Conservation (phyloP, 1,140 invertebrate genomes). For the Conus ventricosus region DNA sequence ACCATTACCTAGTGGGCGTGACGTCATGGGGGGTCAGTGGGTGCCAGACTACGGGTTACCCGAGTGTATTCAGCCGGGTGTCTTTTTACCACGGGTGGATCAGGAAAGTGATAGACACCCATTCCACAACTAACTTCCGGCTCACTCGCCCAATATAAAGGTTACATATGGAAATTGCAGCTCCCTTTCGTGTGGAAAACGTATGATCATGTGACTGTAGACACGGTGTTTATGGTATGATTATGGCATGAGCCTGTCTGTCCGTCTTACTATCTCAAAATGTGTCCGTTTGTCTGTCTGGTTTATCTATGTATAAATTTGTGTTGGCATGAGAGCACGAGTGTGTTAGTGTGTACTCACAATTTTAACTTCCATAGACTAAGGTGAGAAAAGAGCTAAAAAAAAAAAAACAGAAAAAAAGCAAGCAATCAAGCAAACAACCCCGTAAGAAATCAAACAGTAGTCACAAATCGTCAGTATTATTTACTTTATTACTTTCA, state of each 20-base stretch:
- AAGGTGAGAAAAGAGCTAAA: background rate
- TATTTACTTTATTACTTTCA: too few relatives aligned
- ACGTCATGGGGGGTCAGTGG: slow-evolving; percentile 72
- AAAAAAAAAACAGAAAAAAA: background rate
- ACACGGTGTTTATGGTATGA: background rate
- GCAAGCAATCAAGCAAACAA: background rate
- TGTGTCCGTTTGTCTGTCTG: too few relatives aligned
- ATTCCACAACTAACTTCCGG: slow-evolving; percentile 14
- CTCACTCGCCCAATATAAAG: too few relatives aligned
- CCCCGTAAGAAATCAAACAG: background rate
- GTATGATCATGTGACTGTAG: too few relatives aligned
- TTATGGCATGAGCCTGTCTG: background rate
- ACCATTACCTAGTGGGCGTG: slow-evolving; percentile 67
- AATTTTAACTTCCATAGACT: too few relatives aligned
- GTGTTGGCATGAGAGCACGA: background rate
- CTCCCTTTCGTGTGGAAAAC: too few relatives aligned
- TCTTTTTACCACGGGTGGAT: slow-evolving; percentile 71
- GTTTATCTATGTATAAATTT: background rate
- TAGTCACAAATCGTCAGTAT: too few relatives aligned
- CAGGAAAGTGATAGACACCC: slow-evolving; percentile 53
- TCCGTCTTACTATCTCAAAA: too few relatives aligned
- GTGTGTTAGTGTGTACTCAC: too few relatives aligned
- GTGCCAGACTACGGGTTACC: slow-evolving; percentile 70
- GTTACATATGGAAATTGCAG: too few relatives aligned
- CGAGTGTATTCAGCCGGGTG: slow-evolving; percentile 72